Percentiles rank a stretch among this genome's conserved stretches.
Conservation (phyloP, 2,113 vertebrate species). For the Calypte anna region DNA sequence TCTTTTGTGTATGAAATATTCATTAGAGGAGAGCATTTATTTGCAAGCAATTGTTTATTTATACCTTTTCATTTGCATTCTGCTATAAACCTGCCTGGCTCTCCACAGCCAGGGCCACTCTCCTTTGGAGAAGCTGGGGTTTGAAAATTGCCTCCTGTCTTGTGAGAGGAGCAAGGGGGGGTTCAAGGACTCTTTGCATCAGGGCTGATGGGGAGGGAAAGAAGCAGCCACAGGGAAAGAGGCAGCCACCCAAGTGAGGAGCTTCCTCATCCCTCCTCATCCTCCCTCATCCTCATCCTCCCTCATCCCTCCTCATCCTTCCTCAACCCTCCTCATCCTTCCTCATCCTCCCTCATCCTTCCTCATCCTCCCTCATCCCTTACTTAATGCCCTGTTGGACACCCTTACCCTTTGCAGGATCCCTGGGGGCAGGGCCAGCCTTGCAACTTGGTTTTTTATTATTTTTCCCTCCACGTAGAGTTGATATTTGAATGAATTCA, state of each 20-base stretch:
- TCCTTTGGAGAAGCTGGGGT: background rate
- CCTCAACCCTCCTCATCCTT: too few relatives aligned
- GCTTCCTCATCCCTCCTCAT: too few relatives aligned
- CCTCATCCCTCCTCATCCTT: too few relatives aligned
- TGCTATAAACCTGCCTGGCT: background rate
- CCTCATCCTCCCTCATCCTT: background rate
- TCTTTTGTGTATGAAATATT: conserved; percentile 73
- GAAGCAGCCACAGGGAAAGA: background rate
- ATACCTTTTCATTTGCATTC: conserved; percentile 40
- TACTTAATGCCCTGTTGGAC: background rate
- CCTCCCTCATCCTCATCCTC: too few relatives aligned
- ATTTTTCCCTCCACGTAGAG: background rate
- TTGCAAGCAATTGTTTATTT: conserved; percentile 23
- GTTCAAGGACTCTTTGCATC: background rate
- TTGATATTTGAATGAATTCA: background rate
- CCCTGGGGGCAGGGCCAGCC: background rate
- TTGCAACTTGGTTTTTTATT: background rate
- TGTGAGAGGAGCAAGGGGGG: fast-evolving
- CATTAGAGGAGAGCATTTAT: conserved; percentile 36
- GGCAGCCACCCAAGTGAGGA: background rate
- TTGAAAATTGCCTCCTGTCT: background rate
- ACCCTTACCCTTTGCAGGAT: background rate
- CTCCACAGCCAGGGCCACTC: background rate
- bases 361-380: background rate
- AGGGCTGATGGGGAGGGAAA: background rate